phyloP scores from a whole-genome alignment of 2,113 vertebrate species.

The Hemiprocne comata region DNA sequence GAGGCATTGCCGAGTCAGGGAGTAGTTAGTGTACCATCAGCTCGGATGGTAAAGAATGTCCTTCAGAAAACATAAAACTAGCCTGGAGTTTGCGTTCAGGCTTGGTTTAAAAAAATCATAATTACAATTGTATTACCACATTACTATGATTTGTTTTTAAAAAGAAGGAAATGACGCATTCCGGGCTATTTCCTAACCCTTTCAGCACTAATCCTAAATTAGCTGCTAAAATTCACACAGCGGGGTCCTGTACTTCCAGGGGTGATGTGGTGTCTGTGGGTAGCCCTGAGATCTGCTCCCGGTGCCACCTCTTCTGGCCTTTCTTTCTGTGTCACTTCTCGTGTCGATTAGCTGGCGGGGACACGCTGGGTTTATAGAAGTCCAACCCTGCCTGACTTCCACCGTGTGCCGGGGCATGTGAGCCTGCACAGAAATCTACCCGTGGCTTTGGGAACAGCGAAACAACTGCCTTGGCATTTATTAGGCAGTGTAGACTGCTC shows the following conservation, averaged over 20 bases:
- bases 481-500: background rate
- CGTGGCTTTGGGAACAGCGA: background rate
- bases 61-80: background rate
- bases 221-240: too few relatives aligned
- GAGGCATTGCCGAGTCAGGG: too few relatives aligned
- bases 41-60: rapidly evolving
- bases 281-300: background rate
- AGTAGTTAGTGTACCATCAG: too few relatives aligned
- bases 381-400: background rate
- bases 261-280: rapidly evolving
- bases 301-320: background rate
- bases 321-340: background rate
- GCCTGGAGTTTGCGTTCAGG: background rate
- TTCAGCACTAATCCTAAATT: background rate
- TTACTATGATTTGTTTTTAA: background rate
- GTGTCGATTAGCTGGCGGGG: background rate
- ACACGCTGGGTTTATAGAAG: background rate
- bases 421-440: background rate
- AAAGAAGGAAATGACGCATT: too few relatives aligned
- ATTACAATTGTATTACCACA: too few relatives aligned
- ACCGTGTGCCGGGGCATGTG: rapidly evolving
- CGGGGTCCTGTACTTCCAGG: background rate
- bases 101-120: background rate
- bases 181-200: background rate
- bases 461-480: background rate